Evolutionary conservation across 2,888 invertebrate genomes (phyloP).

Genomic region (Nomada ruficornis): DNA sequence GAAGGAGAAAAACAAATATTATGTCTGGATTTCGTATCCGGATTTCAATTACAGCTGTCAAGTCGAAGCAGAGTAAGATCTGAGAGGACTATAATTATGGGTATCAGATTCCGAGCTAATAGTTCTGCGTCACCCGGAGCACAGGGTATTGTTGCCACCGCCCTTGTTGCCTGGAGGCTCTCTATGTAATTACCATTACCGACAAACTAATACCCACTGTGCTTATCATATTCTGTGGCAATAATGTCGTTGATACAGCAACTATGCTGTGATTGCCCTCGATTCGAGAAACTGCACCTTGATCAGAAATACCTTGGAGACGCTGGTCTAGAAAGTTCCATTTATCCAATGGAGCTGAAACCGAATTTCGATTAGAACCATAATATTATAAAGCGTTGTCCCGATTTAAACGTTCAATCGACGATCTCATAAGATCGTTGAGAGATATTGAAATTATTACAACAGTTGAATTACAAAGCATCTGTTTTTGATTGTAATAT

Average conservation of each 20-base stretch:
- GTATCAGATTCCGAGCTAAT: constrained; percentile 74
- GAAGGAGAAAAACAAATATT: too few species aligned
- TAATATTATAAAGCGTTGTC: background rate
- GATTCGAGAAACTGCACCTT: constrained; percentile 61
- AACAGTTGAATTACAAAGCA: background rate
- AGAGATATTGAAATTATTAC: background rate
- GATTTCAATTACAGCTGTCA: constrained; percentile 59
- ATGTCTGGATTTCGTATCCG: too few species aligned
- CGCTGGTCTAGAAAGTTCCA: constrained; percentile 44
- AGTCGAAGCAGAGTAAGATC: constrained; percentile 57
- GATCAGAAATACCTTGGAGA: constrained; percentile 58
- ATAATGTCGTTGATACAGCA: constrained; percentile 70
- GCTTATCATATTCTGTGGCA: constrained; percentile 79
- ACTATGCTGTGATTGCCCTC: constrained; percentile 67
- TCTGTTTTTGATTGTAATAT: background rate
- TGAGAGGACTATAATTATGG: constrained; percentile 71
- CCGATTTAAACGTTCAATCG: background rate
- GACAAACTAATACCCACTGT: constrained; percentile 76
- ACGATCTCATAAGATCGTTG: background rate
- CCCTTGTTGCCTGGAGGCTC: constrained; percentile 73
- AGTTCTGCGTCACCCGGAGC: constrained; percentile 70
- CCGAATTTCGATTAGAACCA: constrained; percentile 36
- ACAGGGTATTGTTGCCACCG: constrained; percentile 72
- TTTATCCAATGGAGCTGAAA: constrained; percentile 33
- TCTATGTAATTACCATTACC: constrained; percentile 79